Evolutionary conservation across 1,140 invertebrate species (phyloP), one percentile per base, ranked within the genome.

Genomic region (Pseudomyrmex dendroicus): DNA sequence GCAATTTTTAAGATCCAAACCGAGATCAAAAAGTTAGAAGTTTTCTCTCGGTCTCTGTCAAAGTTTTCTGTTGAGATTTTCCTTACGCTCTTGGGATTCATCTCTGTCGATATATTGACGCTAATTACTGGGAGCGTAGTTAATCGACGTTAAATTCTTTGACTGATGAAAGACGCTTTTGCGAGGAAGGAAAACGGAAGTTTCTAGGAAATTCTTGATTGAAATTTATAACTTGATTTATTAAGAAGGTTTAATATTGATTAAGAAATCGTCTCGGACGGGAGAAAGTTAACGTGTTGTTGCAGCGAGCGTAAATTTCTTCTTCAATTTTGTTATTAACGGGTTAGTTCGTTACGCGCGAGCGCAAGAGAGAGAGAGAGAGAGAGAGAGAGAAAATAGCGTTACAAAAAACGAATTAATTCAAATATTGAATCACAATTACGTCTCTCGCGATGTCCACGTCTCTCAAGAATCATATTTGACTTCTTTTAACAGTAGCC

Each of bases 181-280:
- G 35, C 35, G 25, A 22, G n/a, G 15, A 59, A 59, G 44, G 56
- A 25, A 80, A 54, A 80, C 46, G 66, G 68, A 72, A 80, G 76
- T 80, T 80, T 72, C 66, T 12, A 10, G 59, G 76, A 80, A 70
- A 80, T 80, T 80, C 76, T 57, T 80, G 66, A 80, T 80, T 80
- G 76, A 80, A 80, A 80, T 80, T 80, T 80, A 72, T 80, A 80
- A 80, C 76, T 80, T 80, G 76, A 80, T 80, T 80, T 80, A 80
- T 80, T 80, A 80, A 72, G 54, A 7, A 25, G 64, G 20, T 80
- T 80, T 80, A 80, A 80, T 80, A 80, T 80, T 72, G 76, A 54
- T 80, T 80, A 80, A 80, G 76, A n/a, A 80, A 80, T 80, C 72
- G 54, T 66, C 35, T 7, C n/a, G 35, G 35, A 35, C 56, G 44